A percentile compares a stretch with the other conserved stretches of the same genome.
phyloP scores from a whole-genome alignment of 2,113 vertebrate genomes.

The Orientallactaga bullata region DNA sequence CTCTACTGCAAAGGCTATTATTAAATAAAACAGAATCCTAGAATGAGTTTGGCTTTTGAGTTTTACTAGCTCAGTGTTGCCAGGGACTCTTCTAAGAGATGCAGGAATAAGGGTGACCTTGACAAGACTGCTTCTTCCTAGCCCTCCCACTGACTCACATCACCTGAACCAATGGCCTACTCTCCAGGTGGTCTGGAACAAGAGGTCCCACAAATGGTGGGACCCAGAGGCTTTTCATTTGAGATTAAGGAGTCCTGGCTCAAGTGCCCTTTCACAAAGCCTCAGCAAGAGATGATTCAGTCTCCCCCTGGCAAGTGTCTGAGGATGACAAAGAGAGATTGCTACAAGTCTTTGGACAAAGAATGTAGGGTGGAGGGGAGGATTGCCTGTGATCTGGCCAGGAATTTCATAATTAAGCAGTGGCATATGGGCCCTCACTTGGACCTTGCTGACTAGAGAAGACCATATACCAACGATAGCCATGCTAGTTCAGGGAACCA shows the following conservation, averaged over 20 bases:
- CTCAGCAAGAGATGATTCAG: slow-evolving; percentile 56
- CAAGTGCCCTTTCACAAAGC: slow-evolving; percentile 1
- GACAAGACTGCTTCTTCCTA: neutral
- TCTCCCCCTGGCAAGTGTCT: neutral
- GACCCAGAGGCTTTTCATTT: slow-evolving; percentile 7
- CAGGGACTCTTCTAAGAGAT: neutral
- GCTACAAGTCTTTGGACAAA: slow-evolving; percentile 46
- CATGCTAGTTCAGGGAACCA: slow-evolving; percentile 18
- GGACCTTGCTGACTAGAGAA: slow-evolving; percentile 49
- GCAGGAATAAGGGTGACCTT: neutral
- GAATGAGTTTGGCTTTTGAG: slow-evolving; percentile 49
- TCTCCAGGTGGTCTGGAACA: neutral
- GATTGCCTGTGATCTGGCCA: slow-evolving; percentile 35
- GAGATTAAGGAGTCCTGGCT: slow-evolving; percentile 39
- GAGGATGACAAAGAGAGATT: slow-evolving; percentile 11
- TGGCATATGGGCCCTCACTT: slow-evolving; percentile 20
- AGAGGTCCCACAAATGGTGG: neutral
- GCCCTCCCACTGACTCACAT: slow-evolving; percentile 58
- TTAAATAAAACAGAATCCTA: slow-evolving; percentile 63
- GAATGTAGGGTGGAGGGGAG: neutral
- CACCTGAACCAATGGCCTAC: neutral
- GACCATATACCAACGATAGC: neutral
- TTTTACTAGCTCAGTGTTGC: slow-evolving; percentile 35
- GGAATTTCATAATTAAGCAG: slow-evolving; percentile 53
- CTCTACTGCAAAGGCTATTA: neutral